Base-by-base conservation (phyloP, 1,140 invertebrate genomes). In the Mamestra configurata region DNA sequence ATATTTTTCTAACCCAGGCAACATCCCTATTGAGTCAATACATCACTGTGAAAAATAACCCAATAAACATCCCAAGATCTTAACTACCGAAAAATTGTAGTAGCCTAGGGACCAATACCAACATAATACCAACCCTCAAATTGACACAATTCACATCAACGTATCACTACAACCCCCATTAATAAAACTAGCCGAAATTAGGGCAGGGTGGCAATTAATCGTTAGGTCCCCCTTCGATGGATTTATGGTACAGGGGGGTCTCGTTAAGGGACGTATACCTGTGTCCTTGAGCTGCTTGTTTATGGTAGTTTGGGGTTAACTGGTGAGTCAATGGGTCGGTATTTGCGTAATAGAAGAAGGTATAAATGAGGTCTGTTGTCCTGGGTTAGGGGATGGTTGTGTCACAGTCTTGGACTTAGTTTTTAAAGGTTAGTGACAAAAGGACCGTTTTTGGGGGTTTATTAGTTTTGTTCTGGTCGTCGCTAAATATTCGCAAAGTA, bases 121-220 rank as follows among this genome's bases (percentile, higher is more conserved):
- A 31, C 5, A 40, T 13, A 40, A 20, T 40, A 22, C 18, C 61
- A 13, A 59, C 22, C 55, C 15, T 3, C 8, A 3, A 40, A 66
- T 22, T 43, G 61, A 66, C 61, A 66, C 5, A 66, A 66, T 40
- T 40, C 11, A 20, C 13, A 20, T 18, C 27, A n/a, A 64, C 61
- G 18, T 18, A 64, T 66, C 35, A 66, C 61, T 20, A 20, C 61
- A 22, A 10, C 31, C 61, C 15, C 61, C 35, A 66, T 66, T 66
- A 66, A 66, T 66, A 66, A 66, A 66, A 66, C 61, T 66, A 66
- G 18, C 35, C 8, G 18, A 11, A 64, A 43, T 66, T 64, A 64
- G 61, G 61, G 13, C 35, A 40, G 61, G 61, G 61, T 20, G 61
- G 35, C 35, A 66, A 66, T 66, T 66, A 66, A 66, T 66, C 18